Evolutionary conservation across 1,140 invertebrate genomes (phyloP).

Genomic region (Pteromalus puparum): DNA sequence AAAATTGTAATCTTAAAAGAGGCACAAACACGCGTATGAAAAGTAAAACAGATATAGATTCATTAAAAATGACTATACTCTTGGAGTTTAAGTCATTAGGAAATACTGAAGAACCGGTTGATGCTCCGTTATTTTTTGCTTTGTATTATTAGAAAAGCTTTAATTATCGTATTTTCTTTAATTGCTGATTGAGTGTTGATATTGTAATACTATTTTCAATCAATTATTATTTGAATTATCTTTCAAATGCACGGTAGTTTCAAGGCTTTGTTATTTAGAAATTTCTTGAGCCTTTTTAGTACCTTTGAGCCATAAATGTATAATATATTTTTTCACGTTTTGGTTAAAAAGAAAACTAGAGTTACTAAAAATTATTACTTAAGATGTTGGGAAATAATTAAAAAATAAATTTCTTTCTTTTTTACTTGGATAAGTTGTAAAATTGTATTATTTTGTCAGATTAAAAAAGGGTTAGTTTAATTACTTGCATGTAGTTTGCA

Average conservation of each 20-base stretch:
- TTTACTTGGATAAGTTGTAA: background rate
- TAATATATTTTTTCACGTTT: background rate
- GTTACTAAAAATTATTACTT: background rate
- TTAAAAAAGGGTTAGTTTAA: constrained; percentile 10
- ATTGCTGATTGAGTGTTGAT: constrained; percentile 6
- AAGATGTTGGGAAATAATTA: background rate
- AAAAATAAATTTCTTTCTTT: background rate
- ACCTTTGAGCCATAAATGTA: background rate
- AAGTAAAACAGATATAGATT: background rate
- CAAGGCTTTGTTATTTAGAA: constrained; percentile 24
- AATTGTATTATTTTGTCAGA: background rate
- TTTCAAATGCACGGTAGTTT: constrained; percentile 46
- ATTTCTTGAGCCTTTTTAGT: background rate
- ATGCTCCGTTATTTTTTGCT: constrained; percentile 13
- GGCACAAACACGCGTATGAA: background rate
- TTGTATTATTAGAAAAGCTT: constrained; percentile 14
- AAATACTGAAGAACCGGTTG: constrained; percentile 15
- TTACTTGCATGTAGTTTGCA: constrained; percentile 63
- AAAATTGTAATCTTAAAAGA: background rate
- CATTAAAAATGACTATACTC: background rate
- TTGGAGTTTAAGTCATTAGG: background rate
- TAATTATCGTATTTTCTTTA: constrained; percentile 27
- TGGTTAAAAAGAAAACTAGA: background rate
- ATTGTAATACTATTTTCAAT: constrained; percentile 24
- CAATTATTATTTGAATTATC: constrained; percentile 37